phyloP scores from a whole-genome alignment of 2,797 vertebrate species.

The Poeciliopsis infans region DNA sequence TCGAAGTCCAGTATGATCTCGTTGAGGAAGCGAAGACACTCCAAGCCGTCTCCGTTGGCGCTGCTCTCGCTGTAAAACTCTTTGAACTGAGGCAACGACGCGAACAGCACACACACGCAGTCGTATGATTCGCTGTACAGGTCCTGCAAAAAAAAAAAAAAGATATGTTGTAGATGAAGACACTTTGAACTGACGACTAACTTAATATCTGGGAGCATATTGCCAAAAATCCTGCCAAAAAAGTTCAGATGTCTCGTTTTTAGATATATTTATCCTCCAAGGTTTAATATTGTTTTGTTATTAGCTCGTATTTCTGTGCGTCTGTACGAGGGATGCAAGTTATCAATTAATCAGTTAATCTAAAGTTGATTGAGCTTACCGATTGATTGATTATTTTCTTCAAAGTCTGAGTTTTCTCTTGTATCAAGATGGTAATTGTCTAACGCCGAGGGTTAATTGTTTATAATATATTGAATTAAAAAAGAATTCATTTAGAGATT shows the following conservation, averaged over 20 bases:
- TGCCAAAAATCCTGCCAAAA: not conserved
- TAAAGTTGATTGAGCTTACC: too few relatives aligned
- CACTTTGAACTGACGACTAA: not conserved
- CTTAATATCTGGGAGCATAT: not conserved
- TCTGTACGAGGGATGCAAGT: not conserved
- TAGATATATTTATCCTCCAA: not conserved
- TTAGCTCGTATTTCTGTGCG: not conserved
- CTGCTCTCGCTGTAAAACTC: constrained; percentile 90
- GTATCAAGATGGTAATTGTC: too few relatives aligned
- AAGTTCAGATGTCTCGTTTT: not conserved
- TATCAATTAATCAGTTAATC: too few relatives aligned
- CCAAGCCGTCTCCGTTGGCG: constrained; percentile 86
- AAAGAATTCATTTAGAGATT: too few relatives aligned
- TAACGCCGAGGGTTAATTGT: too few relatives aligned
- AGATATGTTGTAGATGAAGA: not conserved
- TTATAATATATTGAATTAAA: too few relatives aligned
- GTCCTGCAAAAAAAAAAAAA: constrained; percentile 78
- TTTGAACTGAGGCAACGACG: constrained; percentile 90
- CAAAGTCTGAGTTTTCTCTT: too few relatives aligned
- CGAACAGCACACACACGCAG: constrained; percentile 90
- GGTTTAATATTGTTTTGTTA: not conserved
- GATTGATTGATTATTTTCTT: too few relatives aligned
- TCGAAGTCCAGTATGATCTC: constrained; percentile 94
- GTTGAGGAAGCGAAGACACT: constrained; percentile 91
- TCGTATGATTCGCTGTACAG: constrained; percentile 90